Evolutionary conservation across 2,888 invertebrate genomes (phyloP), one percentile per base, ranked within the genome.

Genomic region (Cephus sareptanus): DNA sequence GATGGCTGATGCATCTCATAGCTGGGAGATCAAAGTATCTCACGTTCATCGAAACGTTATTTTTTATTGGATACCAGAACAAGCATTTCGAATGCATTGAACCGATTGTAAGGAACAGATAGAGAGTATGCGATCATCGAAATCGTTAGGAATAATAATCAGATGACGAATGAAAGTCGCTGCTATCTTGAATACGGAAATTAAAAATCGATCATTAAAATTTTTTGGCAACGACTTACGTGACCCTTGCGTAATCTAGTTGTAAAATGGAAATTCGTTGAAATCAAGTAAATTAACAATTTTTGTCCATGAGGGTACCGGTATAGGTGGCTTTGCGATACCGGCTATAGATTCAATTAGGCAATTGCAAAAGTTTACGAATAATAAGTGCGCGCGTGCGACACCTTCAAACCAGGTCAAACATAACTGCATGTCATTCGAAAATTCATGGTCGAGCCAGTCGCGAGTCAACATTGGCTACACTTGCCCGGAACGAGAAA

Each of bases 281-380:
- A 56, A 56, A 23, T 9, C 23, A 56, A 56, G 9, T 6, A 56
- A 23, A 56, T 56, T 9, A 23, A 9, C 6, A 23, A 23, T 23
- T 56, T 9, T 23, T 9, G 6, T 6, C 56, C 56, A 56, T 56
- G 9, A 23, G 56, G 56, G 23, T 56, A 56, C 56, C 56, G 2
- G 56, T 56, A 56, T 56, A 34, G 15, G n/a, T 34, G 3, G n/a
- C 9, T 34, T 13, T 34, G 35, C 11, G 15, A 34, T 23, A 69
- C 23, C 69, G 15, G 34, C 35, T n/a, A 23, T 3, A 34, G 15
- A 23, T 75, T 77, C 71, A 69, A 70, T 68, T 70, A 79, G 75
- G 69, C 71, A 71, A 75, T 77, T 31, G 70, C 78, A 79, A 83
- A 83, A 75, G 81, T 83, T 82, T 81, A 83, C 84, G 84, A 85